These are phyloP conservation scores for Tuberolachnus salignus DNA, from an alignment of 2,888 invertebrate genomes.

Conservation along the genomic window DNA sequence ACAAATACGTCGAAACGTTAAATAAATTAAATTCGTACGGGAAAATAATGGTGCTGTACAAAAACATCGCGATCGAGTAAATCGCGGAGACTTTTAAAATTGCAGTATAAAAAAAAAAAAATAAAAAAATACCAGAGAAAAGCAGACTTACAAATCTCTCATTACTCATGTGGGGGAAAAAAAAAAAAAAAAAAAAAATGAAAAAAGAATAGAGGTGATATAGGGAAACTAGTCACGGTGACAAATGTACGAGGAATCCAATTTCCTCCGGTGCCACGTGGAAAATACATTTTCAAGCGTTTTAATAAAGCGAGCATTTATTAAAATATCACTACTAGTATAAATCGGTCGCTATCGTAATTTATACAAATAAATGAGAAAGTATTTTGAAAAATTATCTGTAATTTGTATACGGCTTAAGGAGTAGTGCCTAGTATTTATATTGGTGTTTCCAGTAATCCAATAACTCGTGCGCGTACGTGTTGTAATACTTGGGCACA, in stretches of 20 bases:
- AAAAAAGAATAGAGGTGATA: background rate
- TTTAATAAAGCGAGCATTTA: constrained; percentile 26
- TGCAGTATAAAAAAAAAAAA: background rate
- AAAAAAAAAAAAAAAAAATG: background rate
- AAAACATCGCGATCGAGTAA: background rate
- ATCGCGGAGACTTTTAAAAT: background rate
- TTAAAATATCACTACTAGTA: constrained; percentile 27
- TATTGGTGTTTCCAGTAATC: background rate
- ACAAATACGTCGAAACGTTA: background rate
- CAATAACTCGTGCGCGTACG: too few species aligned
- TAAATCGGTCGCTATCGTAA: background rate
- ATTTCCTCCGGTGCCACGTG: background rate
- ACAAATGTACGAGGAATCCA: constrained; percentile 34
- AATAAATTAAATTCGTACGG: background rate
- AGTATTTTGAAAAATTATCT: constrained; percentile 24
- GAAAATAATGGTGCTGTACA: background rate
- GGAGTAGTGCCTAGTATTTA: background rate
- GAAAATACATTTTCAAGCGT: constrained; percentile 9
- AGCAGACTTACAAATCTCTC: background rate
- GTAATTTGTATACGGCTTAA: constrained; percentile 9
- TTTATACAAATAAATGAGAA: background rate
- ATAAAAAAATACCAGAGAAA: background rate
- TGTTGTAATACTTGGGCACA: too few species aligned
- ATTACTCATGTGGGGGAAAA: background rate
- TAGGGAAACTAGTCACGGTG: constrained; percentile 10